Percentiles rank a stretch among this genome's conserved stretches.
Conservation (phyloP, 1,140 invertebrate species). For the Diorhabda sublineata region DNA sequence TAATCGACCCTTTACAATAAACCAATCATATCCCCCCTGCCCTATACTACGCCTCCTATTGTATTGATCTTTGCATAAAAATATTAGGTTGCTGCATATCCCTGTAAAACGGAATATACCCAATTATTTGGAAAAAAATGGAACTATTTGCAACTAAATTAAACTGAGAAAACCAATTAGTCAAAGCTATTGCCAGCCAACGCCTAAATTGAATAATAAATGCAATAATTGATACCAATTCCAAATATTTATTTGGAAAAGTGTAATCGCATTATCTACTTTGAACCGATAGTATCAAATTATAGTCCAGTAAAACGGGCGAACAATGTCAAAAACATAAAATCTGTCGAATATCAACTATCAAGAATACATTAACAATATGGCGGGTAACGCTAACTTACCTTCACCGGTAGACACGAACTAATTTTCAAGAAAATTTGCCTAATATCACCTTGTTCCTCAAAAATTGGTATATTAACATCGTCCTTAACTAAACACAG, state of each 20-base stretch:
- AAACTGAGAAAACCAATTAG: no score
- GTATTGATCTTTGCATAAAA: constrained; percentile 28
- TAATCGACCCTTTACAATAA: no score
- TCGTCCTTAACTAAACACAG: constrained; percentile 58
- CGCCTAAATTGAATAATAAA: not conserved
- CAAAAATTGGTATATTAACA: constrained; percentile 56
- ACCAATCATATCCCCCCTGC: not conserved
- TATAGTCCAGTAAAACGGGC: constrained; percentile 26
- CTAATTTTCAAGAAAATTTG: constrained; percentile 57
- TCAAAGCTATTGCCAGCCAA: not conserved
- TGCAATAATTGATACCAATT: not conserved
- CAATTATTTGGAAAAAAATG: no score
- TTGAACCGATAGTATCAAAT: not conserved
- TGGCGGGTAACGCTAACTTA: constrained; percentile 52
- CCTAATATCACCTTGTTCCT: constrained; percentile 52
- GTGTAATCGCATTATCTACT: no score
- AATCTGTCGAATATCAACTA: constrained; percentile 37
- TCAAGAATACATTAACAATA: constrained; percentile 35
- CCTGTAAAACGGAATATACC: no score
- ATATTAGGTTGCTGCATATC: no score
- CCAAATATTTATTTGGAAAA: not conserved
- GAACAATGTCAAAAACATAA: constrained; percentile 34
- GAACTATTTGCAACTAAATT: no score
- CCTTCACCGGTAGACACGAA: constrained; percentile 59
- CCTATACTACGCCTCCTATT: constrained; percentile 25